Evolutionary conservation across 2,797 vertebrate species (phyloP), one percentile per base, ranked within the genome.

Genomic region (Esox lucius): DNA sequence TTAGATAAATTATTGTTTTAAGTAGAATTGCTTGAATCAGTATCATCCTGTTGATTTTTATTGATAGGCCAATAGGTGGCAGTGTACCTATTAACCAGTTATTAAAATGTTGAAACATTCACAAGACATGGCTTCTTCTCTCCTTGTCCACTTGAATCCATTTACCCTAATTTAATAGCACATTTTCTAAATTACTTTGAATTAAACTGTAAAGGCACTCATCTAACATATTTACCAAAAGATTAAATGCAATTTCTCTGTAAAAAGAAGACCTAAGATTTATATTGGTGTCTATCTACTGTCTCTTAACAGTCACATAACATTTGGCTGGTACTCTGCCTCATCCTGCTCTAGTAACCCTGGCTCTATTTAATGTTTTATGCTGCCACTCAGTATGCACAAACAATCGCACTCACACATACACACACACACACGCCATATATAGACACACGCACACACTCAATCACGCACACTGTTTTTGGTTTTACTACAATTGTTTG

Each of bases 51-150:
- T 22, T 19, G 39, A 46, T 26, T 24, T 17, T 68, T 42, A 42
- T 42, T 22, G 12, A 8, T 33, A 39, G 7, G 42, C 81, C 86
- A 87, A 72, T 56, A 87, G 85, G 84, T 85, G 83, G 85, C 83
- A 83, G 59, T 53, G 22, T 42, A 67, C 13, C 69, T 31, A 65
- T 24, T 70, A 81, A 70, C 24, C 69, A 42, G 46, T 71, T 46
- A 70, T 35, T 42, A 4, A 8, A 26, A 9, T 39, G 59, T 26
- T 70, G 1, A 71, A 3, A 61, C n/a, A 0, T n/a, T 74, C 28
- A 71, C 48, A 72, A 56, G 69, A 28, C 53, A 56, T 19, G 33
- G 9, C 64, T 5, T 22, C 35, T 5, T 17, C 61, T 64, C 22
- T 19, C 49, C 16, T 64, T 53, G 4, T n/a, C 19, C 56, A 26